A percentile compares a stretch with the other conserved stretches of the same genome.
Evolutionary conservation across 2,797 vertebrate genomes (phyloP).

Genomic region (Cuniculus paca): DNA sequence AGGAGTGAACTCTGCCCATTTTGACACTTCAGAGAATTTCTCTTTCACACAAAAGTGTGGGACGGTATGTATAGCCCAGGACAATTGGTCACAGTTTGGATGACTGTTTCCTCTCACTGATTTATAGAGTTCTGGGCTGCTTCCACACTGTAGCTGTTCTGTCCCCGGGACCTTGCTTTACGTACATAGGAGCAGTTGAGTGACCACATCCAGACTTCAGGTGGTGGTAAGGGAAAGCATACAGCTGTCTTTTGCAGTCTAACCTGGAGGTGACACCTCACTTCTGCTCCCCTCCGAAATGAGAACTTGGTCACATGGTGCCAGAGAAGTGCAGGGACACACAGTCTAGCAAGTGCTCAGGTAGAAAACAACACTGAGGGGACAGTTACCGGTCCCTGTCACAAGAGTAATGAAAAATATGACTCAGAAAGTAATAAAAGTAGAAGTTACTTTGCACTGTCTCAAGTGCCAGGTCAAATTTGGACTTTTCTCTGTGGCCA

Average conservation of each 20-base stretch:
- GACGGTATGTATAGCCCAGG: not conserved
- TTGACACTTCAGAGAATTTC: conserved; percentile 9
- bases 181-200: not conserved
- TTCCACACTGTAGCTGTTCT: not conserved
- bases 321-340: not conserved
- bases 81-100: not conserved
- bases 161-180: not conserved
- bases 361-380: not conserved
- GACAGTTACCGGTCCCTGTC: not conserved
- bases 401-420: conserved; percentile 44
- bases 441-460: not conserved
- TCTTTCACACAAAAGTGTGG: not conserved
- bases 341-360: not conserved
- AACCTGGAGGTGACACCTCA: not conserved
- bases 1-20: conserved; percentile 3
- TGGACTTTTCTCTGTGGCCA: not conserved
- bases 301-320: not conserved
- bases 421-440: conserved; percentile 20
- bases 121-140: not conserved
- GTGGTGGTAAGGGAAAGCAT: not conserved
- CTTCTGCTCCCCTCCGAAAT: not conserved
- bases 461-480: not conserved
- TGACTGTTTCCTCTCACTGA: not conserved
- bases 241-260: not conserved
- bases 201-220: not conserved